Conservation (phyloP, 1,140 invertebrate genomes). For the Heliconius melpomene region DNA sequence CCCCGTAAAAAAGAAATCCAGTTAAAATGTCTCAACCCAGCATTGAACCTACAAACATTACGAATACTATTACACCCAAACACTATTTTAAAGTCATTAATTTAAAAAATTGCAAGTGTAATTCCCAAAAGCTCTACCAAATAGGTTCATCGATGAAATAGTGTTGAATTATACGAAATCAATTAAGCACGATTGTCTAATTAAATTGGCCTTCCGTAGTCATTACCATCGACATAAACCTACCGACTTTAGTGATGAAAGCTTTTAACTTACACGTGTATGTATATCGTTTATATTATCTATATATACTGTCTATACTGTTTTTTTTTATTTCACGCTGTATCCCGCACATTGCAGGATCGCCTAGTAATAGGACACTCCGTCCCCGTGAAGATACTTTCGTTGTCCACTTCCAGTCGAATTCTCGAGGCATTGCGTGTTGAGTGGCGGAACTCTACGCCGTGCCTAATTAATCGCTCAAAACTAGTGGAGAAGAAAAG, state of each 20-base stretch:
- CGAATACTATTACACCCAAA: no score
- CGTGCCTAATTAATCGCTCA: no score
- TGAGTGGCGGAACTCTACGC: background rate
- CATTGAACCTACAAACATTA: no score
- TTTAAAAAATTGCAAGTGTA: background rate
- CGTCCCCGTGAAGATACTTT: background rate
- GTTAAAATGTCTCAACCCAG: no score
- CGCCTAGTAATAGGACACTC: background rate
- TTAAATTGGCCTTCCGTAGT: constrained; percentile 6
- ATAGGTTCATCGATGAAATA: background rate
- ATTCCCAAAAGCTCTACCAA: background rate
- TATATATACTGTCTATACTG: no score
- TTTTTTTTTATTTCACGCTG: background rate
- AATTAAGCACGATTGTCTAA: constrained; percentile 8
- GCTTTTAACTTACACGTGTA: no score
- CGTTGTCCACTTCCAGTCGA: background rate
- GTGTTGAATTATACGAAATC: background rate
- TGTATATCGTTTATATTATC: no score
- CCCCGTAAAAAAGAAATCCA: no score
- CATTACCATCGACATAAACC: background rate
- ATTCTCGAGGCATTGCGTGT: background rate
- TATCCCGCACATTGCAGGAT: background rate
- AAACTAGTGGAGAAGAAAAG: no score
- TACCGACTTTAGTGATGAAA: no score
- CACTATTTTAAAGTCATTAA: background rate